Conservation (phyloP, 2,797 vertebrate species). For the Hippopotamyrus pictus region DNA sequence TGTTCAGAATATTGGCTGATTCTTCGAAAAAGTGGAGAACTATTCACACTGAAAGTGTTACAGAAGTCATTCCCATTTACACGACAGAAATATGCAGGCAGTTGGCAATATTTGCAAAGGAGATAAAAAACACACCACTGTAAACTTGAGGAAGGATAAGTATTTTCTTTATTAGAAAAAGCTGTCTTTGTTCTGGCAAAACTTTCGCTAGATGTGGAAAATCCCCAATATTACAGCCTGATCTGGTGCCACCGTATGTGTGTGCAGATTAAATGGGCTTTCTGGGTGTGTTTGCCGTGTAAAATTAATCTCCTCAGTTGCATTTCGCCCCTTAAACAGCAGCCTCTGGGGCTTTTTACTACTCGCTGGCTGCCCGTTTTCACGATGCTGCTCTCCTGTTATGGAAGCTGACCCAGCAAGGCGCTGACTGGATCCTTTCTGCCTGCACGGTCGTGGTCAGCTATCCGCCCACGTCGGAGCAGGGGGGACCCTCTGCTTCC, state of each 20-base stretch:
- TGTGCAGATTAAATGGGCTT: background rate
- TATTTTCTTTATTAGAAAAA: background rate
- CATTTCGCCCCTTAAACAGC: background rate
- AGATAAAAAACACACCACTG: background rate
- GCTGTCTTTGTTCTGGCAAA: background rate
- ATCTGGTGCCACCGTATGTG: background rate
- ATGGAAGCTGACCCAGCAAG: background rate
- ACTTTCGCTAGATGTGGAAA: background rate
- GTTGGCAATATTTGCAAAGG: background rate
- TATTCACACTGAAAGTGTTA: background rate
- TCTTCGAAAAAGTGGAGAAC: background rate
- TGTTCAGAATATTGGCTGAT: slow-evolving; percentile 24
- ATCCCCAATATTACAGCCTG: background rate
- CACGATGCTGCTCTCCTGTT: background rate
- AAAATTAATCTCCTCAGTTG: background rate
- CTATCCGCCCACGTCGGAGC: background rate
- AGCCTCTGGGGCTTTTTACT: background rate
- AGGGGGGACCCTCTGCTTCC: background rate
- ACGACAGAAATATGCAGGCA: background rate
- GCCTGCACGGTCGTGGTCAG: background rate
- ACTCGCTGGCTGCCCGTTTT: background rate
- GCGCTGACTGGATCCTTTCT: background rate
- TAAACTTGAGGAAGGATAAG: background rate
- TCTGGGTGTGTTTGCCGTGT: background rate
- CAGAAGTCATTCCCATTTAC: background rate